Conservation (phyloP, 2,888 invertebrate species). For the Exocentrus adspersus region DNA sequence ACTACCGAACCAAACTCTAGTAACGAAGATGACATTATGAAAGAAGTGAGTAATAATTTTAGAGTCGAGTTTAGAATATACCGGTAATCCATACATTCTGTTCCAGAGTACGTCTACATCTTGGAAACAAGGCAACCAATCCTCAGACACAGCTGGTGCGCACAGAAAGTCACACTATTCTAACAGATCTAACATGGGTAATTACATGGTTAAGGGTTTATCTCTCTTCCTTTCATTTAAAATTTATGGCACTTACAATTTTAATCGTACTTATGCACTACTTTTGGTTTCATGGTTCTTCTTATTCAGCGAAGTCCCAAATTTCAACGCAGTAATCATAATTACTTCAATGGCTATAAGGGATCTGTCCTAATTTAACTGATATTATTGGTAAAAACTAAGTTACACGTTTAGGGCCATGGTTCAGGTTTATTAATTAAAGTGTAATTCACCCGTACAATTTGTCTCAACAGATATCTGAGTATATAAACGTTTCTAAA, state of each 20-base stretch:
- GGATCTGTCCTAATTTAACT: too few relatives aligned
- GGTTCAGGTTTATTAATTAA: too few relatives aligned
- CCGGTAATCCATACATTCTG: too few relatives aligned
- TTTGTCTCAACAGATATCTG: too few relatives aligned
- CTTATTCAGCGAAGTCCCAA: too few relatives aligned
- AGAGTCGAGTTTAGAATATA: too few relatives aligned
- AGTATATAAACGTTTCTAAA: too few relatives aligned
- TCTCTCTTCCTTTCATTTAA: slow-evolving; percentile 42
- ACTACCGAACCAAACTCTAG: slow-evolving; percentile 63
- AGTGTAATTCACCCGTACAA: too few relatives aligned
- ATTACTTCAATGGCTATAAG: too few relatives aligned
- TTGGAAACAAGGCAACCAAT: slow-evolving; percentile 60
- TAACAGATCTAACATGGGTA: slow-evolving; percentile 74
- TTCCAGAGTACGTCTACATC: slow-evolving; percentile 61
- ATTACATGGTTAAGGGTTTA: slow-evolving; percentile 64
- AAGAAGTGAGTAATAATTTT: slow-evolving; percentile 67
- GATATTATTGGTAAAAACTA: too few relatives aligned
- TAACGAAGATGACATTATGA: slow-evolving; percentile 67
- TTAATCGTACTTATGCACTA: slow-evolving; percentile 43
- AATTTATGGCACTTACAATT: slow-evolving; percentile 34
- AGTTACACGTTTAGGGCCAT: too few relatives aligned
- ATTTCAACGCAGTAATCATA: too few relatives aligned
- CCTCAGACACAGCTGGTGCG: slow-evolving; percentile 70
- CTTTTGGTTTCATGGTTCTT: neutral
- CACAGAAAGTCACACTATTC: slow-evolving; percentile 80